Conservation (phyloP, 2,888 invertebrate genomes). For the Julus scanicus region DNA sequence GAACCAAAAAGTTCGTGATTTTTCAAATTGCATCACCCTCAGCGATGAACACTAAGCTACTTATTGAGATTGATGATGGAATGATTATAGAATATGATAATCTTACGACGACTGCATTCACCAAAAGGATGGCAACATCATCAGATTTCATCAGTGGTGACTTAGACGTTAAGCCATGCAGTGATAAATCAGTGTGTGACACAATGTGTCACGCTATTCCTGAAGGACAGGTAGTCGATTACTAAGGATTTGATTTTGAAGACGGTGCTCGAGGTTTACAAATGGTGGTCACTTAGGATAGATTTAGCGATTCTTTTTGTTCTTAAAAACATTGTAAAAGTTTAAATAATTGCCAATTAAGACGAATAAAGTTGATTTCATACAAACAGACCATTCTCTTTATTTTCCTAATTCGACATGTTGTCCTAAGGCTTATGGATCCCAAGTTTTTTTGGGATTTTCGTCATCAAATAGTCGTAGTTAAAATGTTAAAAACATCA, state of each 20-base stretch:
- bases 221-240: neutral
- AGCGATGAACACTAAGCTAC: neutral
- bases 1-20: too few species aligned
- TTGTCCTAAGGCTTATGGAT: too few species aligned
- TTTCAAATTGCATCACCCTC: too few species aligned
- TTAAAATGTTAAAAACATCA: too few species aligned
- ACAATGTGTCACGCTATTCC: neutral
- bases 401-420: too few species aligned
- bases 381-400: too few species aligned
- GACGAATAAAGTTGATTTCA: too few species aligned
- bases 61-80: too few species aligned
- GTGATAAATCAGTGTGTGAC: neutral
- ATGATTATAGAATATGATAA: neutral
- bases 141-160: neutral
- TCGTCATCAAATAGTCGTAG: too few species aligned
- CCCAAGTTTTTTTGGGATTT: too few species aligned
- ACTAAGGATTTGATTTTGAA: neutral
- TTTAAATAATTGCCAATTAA: too few species aligned
- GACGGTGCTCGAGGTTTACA: neutral
- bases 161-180: neutral
- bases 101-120: neutral
- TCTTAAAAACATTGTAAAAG: too few species aligned
- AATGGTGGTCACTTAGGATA: neutral
- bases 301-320: neutral
- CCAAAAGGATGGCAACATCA: neutral